Conservation (phyloP, 2,888 invertebrate genomes). For the Coelopa pilipes region DNA sequence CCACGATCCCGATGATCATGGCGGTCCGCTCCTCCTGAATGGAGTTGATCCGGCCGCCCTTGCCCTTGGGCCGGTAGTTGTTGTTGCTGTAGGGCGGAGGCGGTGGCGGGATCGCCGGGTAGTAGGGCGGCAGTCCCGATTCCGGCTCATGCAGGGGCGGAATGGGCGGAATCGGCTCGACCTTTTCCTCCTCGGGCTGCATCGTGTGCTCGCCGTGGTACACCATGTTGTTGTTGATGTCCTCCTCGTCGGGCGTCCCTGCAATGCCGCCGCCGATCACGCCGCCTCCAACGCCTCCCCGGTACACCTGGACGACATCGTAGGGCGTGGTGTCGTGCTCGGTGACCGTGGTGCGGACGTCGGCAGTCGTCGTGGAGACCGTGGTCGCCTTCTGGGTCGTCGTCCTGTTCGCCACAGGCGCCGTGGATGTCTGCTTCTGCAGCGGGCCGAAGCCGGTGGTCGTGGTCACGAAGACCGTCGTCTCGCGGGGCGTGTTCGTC, state of each 20-base stretch:
- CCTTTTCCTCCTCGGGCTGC: slow-evolving; percentile 55
- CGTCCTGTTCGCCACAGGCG: slow-evolving; percentile 45
- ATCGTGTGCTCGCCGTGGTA: slow-evolving; percentile 51
- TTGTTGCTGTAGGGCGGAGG: slow-evolving; percentile 61
- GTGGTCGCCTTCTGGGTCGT: slow-evolving; percentile 57
- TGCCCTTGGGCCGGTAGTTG: slow-evolving; percentile 63
- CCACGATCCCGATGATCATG: slow-evolving; percentile 88
- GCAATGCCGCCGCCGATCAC: slow-evolving; percentile 40
- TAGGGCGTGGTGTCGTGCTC: slow-evolving; percentile 62
- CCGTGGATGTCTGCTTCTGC: slow-evolving; percentile 45
- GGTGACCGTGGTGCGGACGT: slow-evolving; percentile 60
- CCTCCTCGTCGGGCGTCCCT: slow-evolving; percentile 45
- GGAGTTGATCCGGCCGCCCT: slow-evolving; percentile 71
- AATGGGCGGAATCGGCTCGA: slow-evolving; percentile 46
- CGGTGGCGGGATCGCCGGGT: slow-evolving; percentile 56
- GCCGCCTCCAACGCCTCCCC: slow-evolving; percentile 44
- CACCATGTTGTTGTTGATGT: slow-evolving; percentile 46
- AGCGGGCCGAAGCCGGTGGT: slow-evolving; percentile 41
- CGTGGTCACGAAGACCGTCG: slow-evolving; percentile 52
- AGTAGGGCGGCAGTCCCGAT: slow-evolving; percentile 52
- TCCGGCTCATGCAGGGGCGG: slow-evolving; percentile 47
- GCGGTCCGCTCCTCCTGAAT: slow-evolving; percentile 80
- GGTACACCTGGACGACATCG: slow-evolving; percentile 53
- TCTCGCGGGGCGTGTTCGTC: slow-evolving; percentile 54
- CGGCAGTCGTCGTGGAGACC: slow-evolving; percentile 55